Evolutionary conservation across 2,797 vertebrate species (phyloP), one percentile per base, ranked within the genome.

Genomic region (Zalophus californianus): DNA sequence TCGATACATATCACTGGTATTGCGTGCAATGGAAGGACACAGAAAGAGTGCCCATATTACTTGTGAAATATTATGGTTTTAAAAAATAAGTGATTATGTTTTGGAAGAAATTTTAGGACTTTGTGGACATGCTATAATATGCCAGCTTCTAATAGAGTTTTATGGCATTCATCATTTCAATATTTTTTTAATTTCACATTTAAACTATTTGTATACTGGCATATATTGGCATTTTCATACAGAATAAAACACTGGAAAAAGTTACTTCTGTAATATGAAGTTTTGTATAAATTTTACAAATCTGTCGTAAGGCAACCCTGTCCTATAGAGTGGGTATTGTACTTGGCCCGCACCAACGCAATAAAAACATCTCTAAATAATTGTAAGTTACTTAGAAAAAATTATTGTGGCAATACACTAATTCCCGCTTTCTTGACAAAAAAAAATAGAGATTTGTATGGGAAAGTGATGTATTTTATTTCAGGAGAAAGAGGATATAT

Each of bases 231-330:
- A 96, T 68, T 50, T 38, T 87, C 64, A 88, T 90, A 75, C 25
- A 48, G 75, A 95, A 86, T 72, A 90, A 97, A 94, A 84, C 38
- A 90, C 10, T 52, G 23, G 48, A 38, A 60, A 82, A 32, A 88
- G 32, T 86, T 83, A 86, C 68, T 79, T 89, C 41, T 86, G 12
- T 93, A 93, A 89, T 66, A 91, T 48, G 84, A 87, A 93, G 10
- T 89, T 96, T 86, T 73, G n/a, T 66, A 78, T 91, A 68, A 29
- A 93, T 83, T 88, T 93, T 85, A 96, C 21, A 86, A 50, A 86
- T 91, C 32, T 82, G 32, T 91, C 64, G 86, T 54, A 91, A 48
- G 56, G n/a, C 27, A 92, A 91, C 91, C 21, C 54, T 38, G 54
- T 78, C 41, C 56, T 92, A 82, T 54, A 95, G 80, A 92, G 92